phyloP scores from a whole-genome alignment of 2,888 invertebrate species.

The Pyrocoelia pectoralis region DNA sequence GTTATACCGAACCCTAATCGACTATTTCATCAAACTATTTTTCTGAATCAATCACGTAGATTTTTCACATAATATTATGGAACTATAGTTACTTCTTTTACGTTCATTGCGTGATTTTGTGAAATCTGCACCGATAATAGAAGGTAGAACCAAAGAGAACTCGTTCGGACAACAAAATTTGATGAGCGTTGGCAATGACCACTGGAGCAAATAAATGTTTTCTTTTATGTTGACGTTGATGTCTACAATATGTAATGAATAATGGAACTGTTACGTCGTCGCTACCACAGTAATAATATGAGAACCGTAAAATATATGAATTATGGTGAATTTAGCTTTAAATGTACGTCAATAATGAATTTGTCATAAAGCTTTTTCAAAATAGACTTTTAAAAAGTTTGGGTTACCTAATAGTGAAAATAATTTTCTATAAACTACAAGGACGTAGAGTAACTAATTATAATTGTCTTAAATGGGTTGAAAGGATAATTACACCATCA shows the following conservation, averaged over 20 bases:
- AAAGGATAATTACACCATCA: constrained; percentile 10
- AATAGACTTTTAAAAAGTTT: not conserved
- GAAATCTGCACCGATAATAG: not conserved
- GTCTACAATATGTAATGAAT: not conserved
- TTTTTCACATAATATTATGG: not conserved
- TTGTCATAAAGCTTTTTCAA: not conserved
- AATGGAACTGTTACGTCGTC: not conserved
- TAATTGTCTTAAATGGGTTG: constrained; percentile 10
- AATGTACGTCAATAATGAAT: not conserved
- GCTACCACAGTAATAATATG: too few species aligned
- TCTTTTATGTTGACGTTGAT: constrained; percentile 2
- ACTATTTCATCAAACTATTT: not conserved
- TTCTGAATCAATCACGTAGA: not conserved
- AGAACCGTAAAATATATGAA: not conserved
- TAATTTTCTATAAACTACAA: constrained; percentile 2
- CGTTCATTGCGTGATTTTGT: not conserved
- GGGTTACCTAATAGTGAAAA: not conserved
- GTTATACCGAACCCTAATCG: not conserved
- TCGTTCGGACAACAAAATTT: not conserved
- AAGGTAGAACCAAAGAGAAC: not conserved
- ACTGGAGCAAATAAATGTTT: not conserved
- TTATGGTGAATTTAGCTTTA: not conserved
- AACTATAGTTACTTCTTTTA: not conserved
- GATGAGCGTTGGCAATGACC: not conserved
- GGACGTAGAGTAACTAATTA: constrained; percentile 5